These are phyloP conservation scores for Tadarida brasiliensis DNA, from an alignment of 2,797 vertebrate genomes.

Conservation along the genomic window DNA sequence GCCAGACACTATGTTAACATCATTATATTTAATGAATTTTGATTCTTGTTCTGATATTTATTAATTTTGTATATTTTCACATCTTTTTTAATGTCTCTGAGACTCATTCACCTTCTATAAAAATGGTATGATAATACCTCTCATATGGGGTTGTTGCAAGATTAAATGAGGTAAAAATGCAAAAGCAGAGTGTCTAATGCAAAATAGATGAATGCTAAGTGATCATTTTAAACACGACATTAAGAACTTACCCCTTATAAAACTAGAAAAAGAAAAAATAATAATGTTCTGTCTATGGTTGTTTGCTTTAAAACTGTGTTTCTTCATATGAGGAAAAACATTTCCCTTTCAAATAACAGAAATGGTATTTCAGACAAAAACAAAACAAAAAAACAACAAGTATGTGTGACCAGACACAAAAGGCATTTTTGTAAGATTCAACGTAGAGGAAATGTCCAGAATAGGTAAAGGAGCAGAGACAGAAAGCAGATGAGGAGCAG, in stretches of 20 bases:
- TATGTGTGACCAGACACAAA: neutral
- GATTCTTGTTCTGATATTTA: neutral
- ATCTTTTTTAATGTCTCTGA: neutral
- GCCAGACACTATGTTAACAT: neutral
- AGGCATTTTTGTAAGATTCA: neutral
- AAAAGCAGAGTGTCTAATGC: neutral
- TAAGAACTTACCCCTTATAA: neutral
- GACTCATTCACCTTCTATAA: neutral
- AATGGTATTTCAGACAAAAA: neutral
- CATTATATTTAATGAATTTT: neutral
- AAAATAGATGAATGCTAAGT: neutral
- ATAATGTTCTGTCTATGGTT: neutral
- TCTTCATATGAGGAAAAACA: neutral
- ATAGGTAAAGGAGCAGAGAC: neutral
- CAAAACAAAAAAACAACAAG: neutral
- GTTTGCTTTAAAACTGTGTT: neutral
- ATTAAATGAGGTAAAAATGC: slow-evolving; percentile 3
- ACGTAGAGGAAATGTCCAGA: neutral
- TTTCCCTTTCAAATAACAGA: neutral
- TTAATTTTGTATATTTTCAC: neutral
- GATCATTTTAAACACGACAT: neutral
- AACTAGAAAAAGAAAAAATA: neutral
- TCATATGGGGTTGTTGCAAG: neutral
- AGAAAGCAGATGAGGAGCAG: neutral
- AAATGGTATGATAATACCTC: neutral